Conservation (phyloP, 1,140 invertebrate genomes). For the Mizuhopecten yessoensis region DNA sequence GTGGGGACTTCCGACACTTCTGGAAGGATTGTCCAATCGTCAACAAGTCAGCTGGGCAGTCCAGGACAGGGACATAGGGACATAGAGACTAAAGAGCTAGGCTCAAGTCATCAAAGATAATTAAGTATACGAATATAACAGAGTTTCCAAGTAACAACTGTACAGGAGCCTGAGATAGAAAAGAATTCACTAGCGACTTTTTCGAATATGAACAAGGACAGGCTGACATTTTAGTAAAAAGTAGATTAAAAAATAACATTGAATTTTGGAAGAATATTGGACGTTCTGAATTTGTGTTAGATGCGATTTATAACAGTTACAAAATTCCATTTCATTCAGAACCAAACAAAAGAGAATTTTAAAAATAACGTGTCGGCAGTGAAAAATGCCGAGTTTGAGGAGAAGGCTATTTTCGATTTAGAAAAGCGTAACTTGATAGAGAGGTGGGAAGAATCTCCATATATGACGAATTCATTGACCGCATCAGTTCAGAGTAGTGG, state of each 20-base stretch:
- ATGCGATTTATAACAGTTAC: too few relatives aligned
- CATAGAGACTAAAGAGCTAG: neutral
- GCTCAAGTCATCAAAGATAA: neutral
- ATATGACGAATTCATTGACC: too few relatives aligned
- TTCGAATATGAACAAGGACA: too few relatives aligned
- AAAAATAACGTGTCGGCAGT: neutral
- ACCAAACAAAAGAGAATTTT: neutral
- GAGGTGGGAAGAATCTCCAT: neutral
- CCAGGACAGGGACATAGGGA: neutral
- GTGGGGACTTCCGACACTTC: neutral
- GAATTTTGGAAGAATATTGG: too few relatives aligned
- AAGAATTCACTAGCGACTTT: neutral
- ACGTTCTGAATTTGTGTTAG: too few relatives aligned
- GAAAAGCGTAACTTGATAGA: neutral
- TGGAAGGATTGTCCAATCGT: neutral
- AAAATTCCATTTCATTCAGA: neutral
- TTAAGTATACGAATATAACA: neutral
- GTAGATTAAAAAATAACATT: too few relatives aligned
- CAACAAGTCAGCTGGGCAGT: neutral
- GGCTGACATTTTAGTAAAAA: too few relatives aligned
- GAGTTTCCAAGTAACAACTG: too few relatives aligned
- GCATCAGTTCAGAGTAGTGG: too few relatives aligned
- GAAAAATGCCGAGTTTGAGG: neutral
- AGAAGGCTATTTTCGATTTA: neutral
- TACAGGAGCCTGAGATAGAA: too few relatives aligned